Percentiles rank a stretch among this genome's conserved stretches.
Evolutionary conservation across 2,113 vertebrate species (phyloP).

Genomic region (Hippocampus abdominalis): DNA sequence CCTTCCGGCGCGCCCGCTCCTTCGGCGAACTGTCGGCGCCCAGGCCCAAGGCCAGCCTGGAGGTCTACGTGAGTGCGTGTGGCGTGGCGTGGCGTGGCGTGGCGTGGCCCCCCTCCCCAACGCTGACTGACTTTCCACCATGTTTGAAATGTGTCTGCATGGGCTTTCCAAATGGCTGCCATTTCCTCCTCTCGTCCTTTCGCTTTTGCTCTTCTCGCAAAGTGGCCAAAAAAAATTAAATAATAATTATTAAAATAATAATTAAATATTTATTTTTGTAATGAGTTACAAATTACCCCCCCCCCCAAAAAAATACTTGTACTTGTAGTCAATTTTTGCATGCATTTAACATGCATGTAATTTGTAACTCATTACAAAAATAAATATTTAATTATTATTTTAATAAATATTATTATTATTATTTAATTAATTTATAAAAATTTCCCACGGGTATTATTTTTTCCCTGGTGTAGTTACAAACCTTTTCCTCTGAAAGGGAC

Average conservation of each 20-base stretch:
- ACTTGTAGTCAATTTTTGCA: too few species aligned
- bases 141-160: background rate
- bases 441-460: too few species aligned
- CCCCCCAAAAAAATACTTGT: background rate
- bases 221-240: slow-evolving; percentile 17
- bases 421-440: too few species aligned
- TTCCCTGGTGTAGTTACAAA: too few species aligned
- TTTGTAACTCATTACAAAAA: too few species aligned
- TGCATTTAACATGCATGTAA: too few species aligned
- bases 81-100: slow-evolving; percentile 41
- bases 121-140: background rate
- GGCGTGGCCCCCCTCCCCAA: slow-evolving; percentile 18
- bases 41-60: slow-evolving; percentile 86
- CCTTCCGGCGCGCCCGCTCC: slow-evolving; percentile 88
- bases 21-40: slow-evolving; percentile 92
- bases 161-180: background rate
- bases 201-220: background rate
- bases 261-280: too few species aligned
- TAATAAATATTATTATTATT: too few species aligned
- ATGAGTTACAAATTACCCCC: background rate
- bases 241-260: too few species aligned
- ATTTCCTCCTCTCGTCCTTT: background rate
- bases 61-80: slow-evolving; percentile 97
- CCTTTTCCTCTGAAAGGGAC: too few species aligned
- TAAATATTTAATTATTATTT: too few species aligned